Percentiles rank a stretch among this genome's conserved stretches.
These are phyloP conservation scores for Drosophila merina DNA, from an alignment of 2,888 invertebrate genomes.

Conservation along the genomic window DNA sequence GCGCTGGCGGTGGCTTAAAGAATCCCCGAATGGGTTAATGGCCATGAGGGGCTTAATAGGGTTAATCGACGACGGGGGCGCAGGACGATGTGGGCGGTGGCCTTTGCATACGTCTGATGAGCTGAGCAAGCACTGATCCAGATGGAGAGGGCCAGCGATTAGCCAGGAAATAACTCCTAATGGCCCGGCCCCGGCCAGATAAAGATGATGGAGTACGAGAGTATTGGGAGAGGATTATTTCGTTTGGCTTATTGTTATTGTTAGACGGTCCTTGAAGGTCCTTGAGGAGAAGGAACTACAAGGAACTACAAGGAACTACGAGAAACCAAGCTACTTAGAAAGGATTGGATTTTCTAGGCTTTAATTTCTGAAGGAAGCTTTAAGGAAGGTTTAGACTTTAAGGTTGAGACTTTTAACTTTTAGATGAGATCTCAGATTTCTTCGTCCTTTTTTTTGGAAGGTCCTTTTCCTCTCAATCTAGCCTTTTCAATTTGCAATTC, in stretches of 20 bases:
- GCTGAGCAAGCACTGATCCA: slow-evolving; percentile 33
- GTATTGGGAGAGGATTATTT: slow-evolving; percentile 17
- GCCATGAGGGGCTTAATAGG: not conserved
- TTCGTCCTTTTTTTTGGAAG: not conserved
- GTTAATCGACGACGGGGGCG: not conserved
- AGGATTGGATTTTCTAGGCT: too few relatives aligned
- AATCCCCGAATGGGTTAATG: slow-evolving; percentile 4
- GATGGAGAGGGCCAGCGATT: slow-evolving; percentile 20
- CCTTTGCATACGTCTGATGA: slow-evolving; percentile 34
- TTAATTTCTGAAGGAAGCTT: too few relatives aligned
- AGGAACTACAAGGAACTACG: too few relatives aligned
- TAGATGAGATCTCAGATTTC: not conserved
- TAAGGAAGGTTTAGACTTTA: too few relatives aligned
- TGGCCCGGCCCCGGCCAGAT: slow-evolving; percentile 6
- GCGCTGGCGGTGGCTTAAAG: not conserved
- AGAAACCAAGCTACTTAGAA: too few relatives aligned
- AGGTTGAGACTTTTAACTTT: not conserved
- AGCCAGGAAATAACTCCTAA: slow-evolving; percentile 19
- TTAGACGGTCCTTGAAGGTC: too few relatives aligned
- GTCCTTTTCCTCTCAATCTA: slow-evolving; percentile 12
- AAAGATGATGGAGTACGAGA: slow-evolving; percentile 19
- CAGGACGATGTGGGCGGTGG: not conserved
- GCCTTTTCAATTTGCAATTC: slow-evolving; percentile 42
- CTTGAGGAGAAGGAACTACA: too few relatives aligned
- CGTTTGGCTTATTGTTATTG: not conserved